A percentile compares a stretch with the other conserved stretches of the same genome.
phyloP scores from a whole-genome alignment of 2,113 vertebrate genomes.

The Ciconia stormi region DNA sequence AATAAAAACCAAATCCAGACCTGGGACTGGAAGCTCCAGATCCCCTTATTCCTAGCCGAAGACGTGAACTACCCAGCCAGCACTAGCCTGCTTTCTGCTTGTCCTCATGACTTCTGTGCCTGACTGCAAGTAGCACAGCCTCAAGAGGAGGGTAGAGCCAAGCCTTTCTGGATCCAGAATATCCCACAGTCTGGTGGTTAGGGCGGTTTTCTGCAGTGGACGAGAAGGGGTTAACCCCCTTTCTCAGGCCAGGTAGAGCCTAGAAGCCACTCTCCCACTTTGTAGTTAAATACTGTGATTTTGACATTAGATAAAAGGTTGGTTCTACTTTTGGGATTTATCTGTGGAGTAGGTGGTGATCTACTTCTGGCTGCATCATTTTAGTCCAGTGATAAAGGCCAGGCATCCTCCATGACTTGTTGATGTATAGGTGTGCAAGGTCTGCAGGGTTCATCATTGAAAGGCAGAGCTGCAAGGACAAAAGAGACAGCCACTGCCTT shows the following conservation, averaged over 20 bases:
- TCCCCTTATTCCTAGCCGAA: neutral
- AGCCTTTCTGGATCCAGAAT: neutral
- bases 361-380: neutral
- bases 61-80: rapidly evolving
- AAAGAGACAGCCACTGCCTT: neutral
- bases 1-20: neutral
- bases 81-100: neutral
- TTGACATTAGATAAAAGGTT: neutral
- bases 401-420: neutral
- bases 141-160: neutral
- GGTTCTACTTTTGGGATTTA: neutral
- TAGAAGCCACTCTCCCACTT: neutral
- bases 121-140: neutral
- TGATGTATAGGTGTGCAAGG: neutral
- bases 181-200: neutral
- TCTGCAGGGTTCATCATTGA: neutral
- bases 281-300: neutral
- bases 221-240: neutral
- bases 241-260: neutral
- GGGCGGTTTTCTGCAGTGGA: neutral
- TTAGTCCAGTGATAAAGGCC: neutral
- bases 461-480: neutral
- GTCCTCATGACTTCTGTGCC: neutral
- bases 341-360: neutral
- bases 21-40: neutral